Conservation (phyloP, 64 coral and sea anemone genomes). For the Catalaphyllia jardinei region DNA sequence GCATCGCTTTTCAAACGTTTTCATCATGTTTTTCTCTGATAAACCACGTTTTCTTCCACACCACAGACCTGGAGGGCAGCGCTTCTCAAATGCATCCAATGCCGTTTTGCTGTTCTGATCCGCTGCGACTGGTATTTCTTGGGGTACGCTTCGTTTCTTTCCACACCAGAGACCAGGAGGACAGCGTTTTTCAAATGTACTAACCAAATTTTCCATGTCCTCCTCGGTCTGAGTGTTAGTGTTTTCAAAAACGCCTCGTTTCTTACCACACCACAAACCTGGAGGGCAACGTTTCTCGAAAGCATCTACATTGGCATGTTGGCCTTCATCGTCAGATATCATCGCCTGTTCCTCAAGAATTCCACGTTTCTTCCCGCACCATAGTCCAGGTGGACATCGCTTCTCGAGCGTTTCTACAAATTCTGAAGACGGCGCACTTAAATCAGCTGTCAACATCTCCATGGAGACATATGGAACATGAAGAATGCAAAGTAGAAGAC, state of each 20-base stretch:
- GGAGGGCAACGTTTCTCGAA: constrained; percentile 25
- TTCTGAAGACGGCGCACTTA: not conserved
- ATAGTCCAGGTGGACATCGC: constrained; percentile 20
- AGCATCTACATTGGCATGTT: not conserved
- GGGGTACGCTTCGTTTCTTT: too few relatives aligned
- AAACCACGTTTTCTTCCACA: not conserved
- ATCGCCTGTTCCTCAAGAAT: not conserved
- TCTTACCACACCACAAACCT: constrained; percentile 45
- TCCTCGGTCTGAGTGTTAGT: not conserved
- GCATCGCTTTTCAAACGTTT: constrained; percentile 6
- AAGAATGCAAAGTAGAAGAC: not conserved
- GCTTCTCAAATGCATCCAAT: not conserved
- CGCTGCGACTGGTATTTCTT: too few relatives aligned
- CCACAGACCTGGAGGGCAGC: constrained; percentile 2
- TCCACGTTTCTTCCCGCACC: not conserved
- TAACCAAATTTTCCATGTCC: too few relatives aligned
- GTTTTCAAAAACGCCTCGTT: not conserved
- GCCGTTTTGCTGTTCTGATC: too few relatives aligned
- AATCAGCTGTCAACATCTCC: not conserved
- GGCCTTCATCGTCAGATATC: not conserved
- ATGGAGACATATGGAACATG: not conserved
- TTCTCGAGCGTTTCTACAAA: constrained; percentile 10
- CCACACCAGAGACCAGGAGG: constrained; percentile 44
- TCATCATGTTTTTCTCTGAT: not conserved
- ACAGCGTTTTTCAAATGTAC: not conserved